Conservation (phyloP, 2,797 vertebrate genomes). For the Brachymystax lenok region DNA sequence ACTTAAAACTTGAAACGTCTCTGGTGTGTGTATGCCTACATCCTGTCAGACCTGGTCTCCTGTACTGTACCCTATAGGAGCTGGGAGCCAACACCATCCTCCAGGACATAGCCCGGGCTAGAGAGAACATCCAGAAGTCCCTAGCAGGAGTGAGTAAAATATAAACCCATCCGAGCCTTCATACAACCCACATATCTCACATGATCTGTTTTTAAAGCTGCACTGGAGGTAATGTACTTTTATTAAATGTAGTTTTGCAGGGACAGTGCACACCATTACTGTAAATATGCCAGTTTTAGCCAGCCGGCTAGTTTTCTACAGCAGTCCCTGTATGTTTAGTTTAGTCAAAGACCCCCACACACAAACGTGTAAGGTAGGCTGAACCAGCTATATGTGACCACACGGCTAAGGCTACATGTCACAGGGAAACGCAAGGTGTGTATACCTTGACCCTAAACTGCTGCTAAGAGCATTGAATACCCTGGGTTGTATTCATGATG, state of each 20-base stretch:
- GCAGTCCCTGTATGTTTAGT: not conserved
- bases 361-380: not conserved
- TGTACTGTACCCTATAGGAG: slow-evolving; percentile 73
- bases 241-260: no score
- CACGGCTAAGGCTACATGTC: not conserved
- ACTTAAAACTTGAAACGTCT: no score
- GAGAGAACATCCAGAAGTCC: slow-evolving; percentile 99
- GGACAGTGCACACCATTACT: no score
- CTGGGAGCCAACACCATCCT: slow-evolving; percentile 90
- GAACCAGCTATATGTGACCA: not conserved
- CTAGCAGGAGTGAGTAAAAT: slow-evolving; percentile 90
- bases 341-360: not conserved
- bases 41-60: slow-evolving; percentile 50
- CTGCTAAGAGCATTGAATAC: not conserved
- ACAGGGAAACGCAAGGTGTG: not conserved
- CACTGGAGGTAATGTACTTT: no score
- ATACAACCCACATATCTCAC: no score
- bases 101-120: slow-evolving; percentile 93
- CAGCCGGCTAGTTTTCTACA: no score
- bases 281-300: no score
- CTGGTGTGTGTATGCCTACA: not conserved
- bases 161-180: no score
- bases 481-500: not conserved
- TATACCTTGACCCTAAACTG: not conserved
- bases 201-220: no score